Conservation (phyloP, 2,797 vertebrate genomes). For the Geotrypetes seraphini region DNA sequence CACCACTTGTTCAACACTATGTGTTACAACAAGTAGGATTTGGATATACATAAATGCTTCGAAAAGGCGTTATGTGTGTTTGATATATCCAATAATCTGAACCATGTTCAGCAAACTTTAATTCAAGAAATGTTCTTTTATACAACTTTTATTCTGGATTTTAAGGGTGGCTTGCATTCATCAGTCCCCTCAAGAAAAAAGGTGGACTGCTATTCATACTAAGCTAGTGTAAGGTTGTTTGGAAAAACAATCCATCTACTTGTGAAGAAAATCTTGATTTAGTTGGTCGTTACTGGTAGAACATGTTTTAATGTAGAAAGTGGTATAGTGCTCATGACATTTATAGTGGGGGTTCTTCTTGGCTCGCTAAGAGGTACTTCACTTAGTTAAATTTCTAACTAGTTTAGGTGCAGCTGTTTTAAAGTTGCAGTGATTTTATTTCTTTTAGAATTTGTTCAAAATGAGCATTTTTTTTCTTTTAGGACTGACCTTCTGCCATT, state of each 20-base stretch:
- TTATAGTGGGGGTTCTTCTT: constrained; percentile 14
- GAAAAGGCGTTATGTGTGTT: constrained; percentile 88
- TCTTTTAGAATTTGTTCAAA: constrained; percentile 12
- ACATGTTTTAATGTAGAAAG: constrained; percentile 17
- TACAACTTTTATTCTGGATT: constrained; percentile 18
- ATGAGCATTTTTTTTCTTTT: constrained; percentile 13
- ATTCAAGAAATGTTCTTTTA: constrained; percentile 55
- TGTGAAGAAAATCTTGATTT: constrained; percentile 18
- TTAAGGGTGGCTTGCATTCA: constrained; percentile 10
- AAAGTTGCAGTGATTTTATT: constrained; percentile 6
- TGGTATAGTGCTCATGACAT: constrained; percentile 14
- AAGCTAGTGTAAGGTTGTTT: neutral
- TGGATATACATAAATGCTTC: constrained; percentile 93
- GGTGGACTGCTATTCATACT: neutral
- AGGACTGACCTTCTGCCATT: constrained; percentile 24
- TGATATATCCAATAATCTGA: constrained; percentile 95
- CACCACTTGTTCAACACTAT: constrained; percentile 77
- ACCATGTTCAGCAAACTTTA: constrained; percentile 94
- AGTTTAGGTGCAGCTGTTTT: constrained; percentile 32
- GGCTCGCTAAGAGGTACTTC: constrained; percentile 12
- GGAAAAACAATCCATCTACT: constrained; percentile 16
- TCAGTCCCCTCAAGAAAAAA: neutral
- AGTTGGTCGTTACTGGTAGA: constrained; percentile 17
- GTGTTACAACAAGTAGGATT: constrained; percentile 74
- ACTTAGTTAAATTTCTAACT: constrained; percentile 23